Base-by-base conservation (phyloP, 2,888 invertebrate species). In the Eupithecia subfuscata region DNA sequence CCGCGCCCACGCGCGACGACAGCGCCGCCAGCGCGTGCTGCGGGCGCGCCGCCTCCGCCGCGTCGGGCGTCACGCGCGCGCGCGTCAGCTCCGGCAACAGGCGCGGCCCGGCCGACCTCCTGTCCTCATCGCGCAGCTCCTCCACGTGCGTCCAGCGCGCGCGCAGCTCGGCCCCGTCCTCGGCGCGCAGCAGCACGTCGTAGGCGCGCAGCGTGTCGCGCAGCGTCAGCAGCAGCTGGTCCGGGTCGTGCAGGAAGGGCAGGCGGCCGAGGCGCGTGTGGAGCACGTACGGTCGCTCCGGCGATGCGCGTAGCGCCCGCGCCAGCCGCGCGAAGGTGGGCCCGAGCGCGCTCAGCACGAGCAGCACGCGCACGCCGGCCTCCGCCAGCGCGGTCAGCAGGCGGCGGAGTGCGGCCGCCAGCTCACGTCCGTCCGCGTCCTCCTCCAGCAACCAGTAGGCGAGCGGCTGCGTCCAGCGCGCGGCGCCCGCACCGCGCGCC, bases 161-260 rank as follows among this genome's bases (percentile, higher is more conserved):
- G 74, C 67, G 67, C 74, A 67, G 34, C 30, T 18, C 30, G 34
- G 3, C 18, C 18, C 64, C 64, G 30, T 75, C 74, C 22, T 25
- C 22, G 48, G 70, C 74, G 30, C 74, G 64, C 71, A 77, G 67
- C 48, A 65, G 64, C 64, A 77, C 68, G 74, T 77, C 77, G 70
- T 77, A 77, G 48, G 72, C 63, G 63, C 72, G 69, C 25, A 75
- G 71, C 52, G 77, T 75, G 69, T 75, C 77, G 69, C 75, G 77
- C 70, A 77, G 69, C 34, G 75, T 75, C 37, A 75, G 69, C 25
- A 70, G 22, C 9, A 75, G 68, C 73, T 75, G 75, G 40, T 75
- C 77, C 9, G 73, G 73, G 81, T 82, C 78, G 76, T 83, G 18
- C 73, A 69, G 34, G 72, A 82, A 71, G 68, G 78, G 65, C 74